Evolutionary conservation across 2,797 vertebrate genomes (phyloP).

Genomic region (Enteromius radiatus): DNA sequence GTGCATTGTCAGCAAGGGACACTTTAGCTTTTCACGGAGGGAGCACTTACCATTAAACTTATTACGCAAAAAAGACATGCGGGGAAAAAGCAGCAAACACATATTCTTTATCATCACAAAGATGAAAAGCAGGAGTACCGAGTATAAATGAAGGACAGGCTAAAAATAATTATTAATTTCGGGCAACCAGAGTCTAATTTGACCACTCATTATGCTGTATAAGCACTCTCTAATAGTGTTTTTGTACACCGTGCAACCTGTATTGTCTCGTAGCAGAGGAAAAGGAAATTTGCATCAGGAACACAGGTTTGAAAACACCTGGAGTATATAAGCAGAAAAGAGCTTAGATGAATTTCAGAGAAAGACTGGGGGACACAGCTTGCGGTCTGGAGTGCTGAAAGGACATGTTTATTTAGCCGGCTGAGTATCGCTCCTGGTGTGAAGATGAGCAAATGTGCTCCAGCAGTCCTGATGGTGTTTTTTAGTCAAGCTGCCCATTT

Average conservation of each 20-base stretch:
- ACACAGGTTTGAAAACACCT: slow-evolving; percentile 8
- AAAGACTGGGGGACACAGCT: slow-evolving; percentile 43
- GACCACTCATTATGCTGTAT: neutral
- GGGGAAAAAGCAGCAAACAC: slow-evolving; percentile 42
- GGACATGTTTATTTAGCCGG: slow-evolving; percentile 57
- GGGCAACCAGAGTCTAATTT: slow-evolving; percentile 4
- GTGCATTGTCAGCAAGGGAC: slow-evolving; percentile 63
- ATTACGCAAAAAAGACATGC: slow-evolving; percentile 61
- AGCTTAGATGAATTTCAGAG: slow-evolving; percentile 34
- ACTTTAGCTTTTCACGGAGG: slow-evolving; percentile 54
- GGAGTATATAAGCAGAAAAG: slow-evolving; percentile 15
- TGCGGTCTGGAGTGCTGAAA: slow-evolving; percentile 51
- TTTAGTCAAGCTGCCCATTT: slow-evolving; percentile 34
- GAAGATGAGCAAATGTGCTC: slow-evolving; percentile 73
- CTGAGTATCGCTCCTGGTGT: slow-evolving; percentile 59
- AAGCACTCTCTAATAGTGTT: slow-evolving; percentile 18
- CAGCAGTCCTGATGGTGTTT: slow-evolving; percentile 69
- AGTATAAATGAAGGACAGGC: slow-evolving; percentile 34
- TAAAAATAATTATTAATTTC: slow-evolving; percentile 27
- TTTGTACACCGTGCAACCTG: neutral
- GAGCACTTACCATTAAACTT: slow-evolving; percentile 45
- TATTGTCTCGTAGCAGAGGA: neutral
- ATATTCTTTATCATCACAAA: slow-evolving; percentile 49
- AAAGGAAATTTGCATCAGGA: slow-evolving; percentile 13
- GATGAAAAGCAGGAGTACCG: neutral